Conservation (phyloP, 2,113 vertebrate genomes). For the Scalopus aquaticus region DNA sequence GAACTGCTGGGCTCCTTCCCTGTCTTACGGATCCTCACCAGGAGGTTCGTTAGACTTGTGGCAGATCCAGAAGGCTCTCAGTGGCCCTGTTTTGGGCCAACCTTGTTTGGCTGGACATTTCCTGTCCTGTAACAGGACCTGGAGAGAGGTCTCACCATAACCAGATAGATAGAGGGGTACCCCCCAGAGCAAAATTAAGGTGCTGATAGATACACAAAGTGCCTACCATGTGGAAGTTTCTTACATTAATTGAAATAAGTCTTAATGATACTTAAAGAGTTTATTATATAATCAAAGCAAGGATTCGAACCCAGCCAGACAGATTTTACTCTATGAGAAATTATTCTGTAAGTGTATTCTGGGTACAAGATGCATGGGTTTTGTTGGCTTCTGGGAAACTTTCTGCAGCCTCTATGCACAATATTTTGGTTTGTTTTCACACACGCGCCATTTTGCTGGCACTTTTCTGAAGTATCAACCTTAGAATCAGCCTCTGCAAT, state of each 20-base stretch:
- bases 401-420: slow-evolving; percentile 84
- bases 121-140: too few species aligned
- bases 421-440: slow-evolving; percentile 87
- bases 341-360: slow-evolving; percentile 89
- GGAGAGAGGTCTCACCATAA: background rate
- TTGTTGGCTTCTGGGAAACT: slow-evolving; percentile 87
- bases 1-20: too few species aligned
- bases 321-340: slow-evolving; percentile 58
- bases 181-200: background rate
- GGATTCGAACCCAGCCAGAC: too few species aligned
- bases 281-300: too few species aligned
- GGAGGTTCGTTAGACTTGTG: too few species aligned
- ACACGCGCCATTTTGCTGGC: slow-evolving; percentile 88
- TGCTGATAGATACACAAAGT: background rate
- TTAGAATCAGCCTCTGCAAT: slow-evolving; percentile 88
- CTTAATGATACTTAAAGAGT: too few species aligned
- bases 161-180: background rate
- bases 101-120: too few species aligned
- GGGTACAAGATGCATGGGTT: slow-evolving; percentile 87
- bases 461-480: slow-evolving; percentile 87
- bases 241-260: background rate
- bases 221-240: background rate
- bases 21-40: too few species aligned
- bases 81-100: too few species aligned
- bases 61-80: too few species aligned